Evolutionary conservation across 2,888 invertebrate species (phyloP), one percentile per base, ranked within the genome.

Genomic region (Oasisia sp.): DNA sequence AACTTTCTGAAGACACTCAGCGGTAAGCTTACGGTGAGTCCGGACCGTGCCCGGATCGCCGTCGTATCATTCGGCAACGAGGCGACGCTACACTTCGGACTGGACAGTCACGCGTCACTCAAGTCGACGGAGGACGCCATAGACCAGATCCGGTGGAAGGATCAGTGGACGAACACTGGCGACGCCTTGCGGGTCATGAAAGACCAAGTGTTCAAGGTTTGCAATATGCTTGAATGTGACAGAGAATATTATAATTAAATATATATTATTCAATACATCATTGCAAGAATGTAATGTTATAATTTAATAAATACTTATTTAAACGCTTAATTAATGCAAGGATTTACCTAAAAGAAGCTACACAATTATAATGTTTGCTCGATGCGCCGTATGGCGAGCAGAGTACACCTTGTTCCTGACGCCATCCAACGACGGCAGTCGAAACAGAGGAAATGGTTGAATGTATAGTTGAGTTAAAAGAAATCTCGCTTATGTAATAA

Each of bases 141-240:
- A 27, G 74, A 74, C n/a, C 27, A 19, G 74, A 38, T 91, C 19
- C 14, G 32, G 12, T 91, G 32, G 50, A 91, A 91, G 91, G 32
- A 91, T 56, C 45, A 91, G 50, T 91, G 91, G 91, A 91, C 91
- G 14, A 91, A 91, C 45, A 91, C 91, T 32, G 91, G n/a, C 32
- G 38, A 45, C 44, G 91, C 91, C 14, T n/a, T 74, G 74, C 74
- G 74, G 74, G 74, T 74, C 74, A 74, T 74, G 74, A 74, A 74
- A 27, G n/a, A 74, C 74, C 19, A 74, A 74, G 74, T 74, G 1
- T 74, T 74, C 74, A 74, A 74, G 74, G 74, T 74, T 27, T 74
- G 74, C 27, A 74, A 74, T 27, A 74, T 7, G n/a, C 27, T 74
- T 74, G 27, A 27, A 27, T n/a, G 27, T 74, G 7, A 74, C 74